These are phyloP conservation scores for Hypomesus transpacificus DNA, from an alignment of 2,113 vertebrate species.

Conservation along the genomic window DNA sequence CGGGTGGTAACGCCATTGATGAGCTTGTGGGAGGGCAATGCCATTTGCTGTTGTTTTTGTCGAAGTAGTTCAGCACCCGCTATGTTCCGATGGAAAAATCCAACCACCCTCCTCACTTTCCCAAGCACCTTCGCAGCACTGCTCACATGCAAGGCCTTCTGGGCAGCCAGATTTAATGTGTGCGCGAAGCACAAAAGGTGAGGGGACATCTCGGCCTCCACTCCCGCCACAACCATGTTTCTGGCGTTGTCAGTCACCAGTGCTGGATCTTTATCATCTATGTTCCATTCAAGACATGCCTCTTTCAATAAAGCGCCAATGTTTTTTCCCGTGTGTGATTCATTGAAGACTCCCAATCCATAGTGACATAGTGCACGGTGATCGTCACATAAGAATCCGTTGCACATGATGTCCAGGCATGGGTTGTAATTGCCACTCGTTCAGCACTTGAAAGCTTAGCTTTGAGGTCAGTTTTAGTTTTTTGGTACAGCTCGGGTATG, in stretches of 20 bases:
- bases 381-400: slow-evolving; percentile 9
- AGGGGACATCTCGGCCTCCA: slow-evolving; percentile 7
- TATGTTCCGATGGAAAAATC: slow-evolving; percentile 12
- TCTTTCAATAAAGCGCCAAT: slow-evolving; percentile 1
- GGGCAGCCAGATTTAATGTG: slow-evolving; percentile 1
- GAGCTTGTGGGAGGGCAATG: slow-evolving; percentile 4
- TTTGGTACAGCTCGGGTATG: too few relatives aligned
- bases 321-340: slow-evolving; percentile 5
- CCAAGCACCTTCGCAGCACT: not conserved
- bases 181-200: not conserved
- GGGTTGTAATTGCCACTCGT: not conserved
- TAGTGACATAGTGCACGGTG: not conserved
- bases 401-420: slow-evolving; percentile 5
- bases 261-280: slow-evolving; percentile 15
- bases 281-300: slow-evolving; percentile 12
- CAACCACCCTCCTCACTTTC: slow-evolving; percentile 14
- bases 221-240: slow-evolving; percentile 18
- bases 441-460: not conserved
- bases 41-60: slow-evolving; percentile 9
- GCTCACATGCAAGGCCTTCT: slow-evolving; percentile 6
- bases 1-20: slow-evolving; percentile 5
- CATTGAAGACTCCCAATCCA: not conserved
- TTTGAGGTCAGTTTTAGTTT: too few relatives aligned
- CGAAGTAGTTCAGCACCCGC: slow-evolving; percentile 1
- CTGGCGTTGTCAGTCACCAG: slow-evolving; percentile 5